Evolutionary conservation across 2,113 vertebrate species (phyloP), one percentile per base, ranked within the genome.

Genomic region (Accipiter cooperii): DNA sequence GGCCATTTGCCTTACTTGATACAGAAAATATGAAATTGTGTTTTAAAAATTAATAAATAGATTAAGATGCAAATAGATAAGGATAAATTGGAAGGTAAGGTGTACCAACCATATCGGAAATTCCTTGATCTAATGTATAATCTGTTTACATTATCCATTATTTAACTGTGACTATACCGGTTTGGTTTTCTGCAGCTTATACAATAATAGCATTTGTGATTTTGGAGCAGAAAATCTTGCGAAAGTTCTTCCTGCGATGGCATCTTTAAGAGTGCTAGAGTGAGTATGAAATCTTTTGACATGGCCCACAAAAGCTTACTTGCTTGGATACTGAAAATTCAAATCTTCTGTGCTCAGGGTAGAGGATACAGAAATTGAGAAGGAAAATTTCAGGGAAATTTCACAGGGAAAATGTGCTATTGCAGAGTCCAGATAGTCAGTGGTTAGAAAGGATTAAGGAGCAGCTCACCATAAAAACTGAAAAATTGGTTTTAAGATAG

Each of bases 151-250:
- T 51, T n/a, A 57, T 47, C 65, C 25, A 16, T 73, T 79, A 38
- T 79, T 79, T 13, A 58, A 6, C 63, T 71, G 18, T 94, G 66
- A 92, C 68, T 89, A 4, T 83, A 42, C 73, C 7, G 47, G 26
- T 57, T 94, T 63, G 92, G 20, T 92, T 89, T 96, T 89, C 69
- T 89, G 44, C 97, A 99, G 99, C 88, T 97, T 99, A 36, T 99
- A 99, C 95, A 99, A 99, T 57, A 99, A 99, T 31, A 93, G 96
- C 91, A 99, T 99, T 77, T 97, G 98, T 49, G 99, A 99, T 14
- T 74, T 57, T 64, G 99, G 99, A 84, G 99, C 99, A 2, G 98
- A 98, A 97, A 98, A 98, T 90, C 97, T 99, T 95, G 99, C 99
- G 0, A 96, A 96, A 8, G 98, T 97, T 66, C 98, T 99, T 80